Base-by-base conservation (phyloP, 2,797 vertebrate genomes). In the Gobio occitaniae region DNA sequence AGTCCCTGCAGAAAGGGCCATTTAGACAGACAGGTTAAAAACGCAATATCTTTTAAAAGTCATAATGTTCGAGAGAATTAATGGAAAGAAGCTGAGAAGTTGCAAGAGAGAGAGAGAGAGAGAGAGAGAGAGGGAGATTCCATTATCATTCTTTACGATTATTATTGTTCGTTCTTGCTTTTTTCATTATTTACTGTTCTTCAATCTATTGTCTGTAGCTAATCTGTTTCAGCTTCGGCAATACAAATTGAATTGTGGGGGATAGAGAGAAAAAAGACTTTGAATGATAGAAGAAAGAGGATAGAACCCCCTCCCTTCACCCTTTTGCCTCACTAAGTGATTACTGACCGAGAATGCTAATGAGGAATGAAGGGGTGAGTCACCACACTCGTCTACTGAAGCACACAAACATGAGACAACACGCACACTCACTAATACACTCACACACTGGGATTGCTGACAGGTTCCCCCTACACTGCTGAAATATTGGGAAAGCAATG, bases 301-400 rank as follows among this genome's bases (percentile, higher is more conserved):
- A 38, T 17, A 84, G 54, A 79, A 38, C 19, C 44, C n/a, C 66
- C 83, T 72, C 76, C 83, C 78, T 61, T 74, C 75, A 41, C 76
- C 36, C 47, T 75, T 75, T 61, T 82, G 65, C 71, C 48, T 80
- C 69, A 59, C 83, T 88, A 83, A 81, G 72, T 84, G 75, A 79
- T 66, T 74, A 86, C 71, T 79, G 82, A 75, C 75, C 54, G 32
- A 41, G 84, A 88, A 85, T 80, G 71, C 82, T 79, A 84, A 83
- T 86, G 65, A 78, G 78, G 29, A 61, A 82, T 61, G 85, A 86
- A 82, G 85, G 59, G 77, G 87, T 86, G 85, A 85, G 87, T 88
- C 86, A 88, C 86, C 9, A 21, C 71, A 19, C 77, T 84, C 11
- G n/a, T 79, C 70, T 50, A 83, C 48, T 78, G 78, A 78, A 84